phyloP scores from a whole-genome alignment of 2,888 invertebrate species.

The Ptilodon capucinus region DNA sequence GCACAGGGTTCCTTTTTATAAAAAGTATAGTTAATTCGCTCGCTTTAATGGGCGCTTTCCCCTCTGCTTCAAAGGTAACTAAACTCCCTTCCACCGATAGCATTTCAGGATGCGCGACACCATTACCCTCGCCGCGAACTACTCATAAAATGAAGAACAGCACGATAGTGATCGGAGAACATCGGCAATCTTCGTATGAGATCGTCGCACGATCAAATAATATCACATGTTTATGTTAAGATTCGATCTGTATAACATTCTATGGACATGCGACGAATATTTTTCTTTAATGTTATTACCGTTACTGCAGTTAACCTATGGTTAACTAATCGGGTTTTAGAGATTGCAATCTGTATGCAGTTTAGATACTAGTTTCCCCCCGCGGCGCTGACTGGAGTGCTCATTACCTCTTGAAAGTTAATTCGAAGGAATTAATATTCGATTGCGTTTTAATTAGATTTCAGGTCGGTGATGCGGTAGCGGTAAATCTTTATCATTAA shows the following conservation, averaged over 20 bases:
- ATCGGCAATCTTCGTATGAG: slow-evolving; percentile 52
- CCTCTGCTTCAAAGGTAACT: neutral
- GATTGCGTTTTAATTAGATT: neutral
- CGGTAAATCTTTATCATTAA: too few relatives aligned
- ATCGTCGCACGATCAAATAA: slow-evolving; percentile 61
- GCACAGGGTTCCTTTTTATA: too few relatives aligned
- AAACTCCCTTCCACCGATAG: slow-evolving; percentile 3
- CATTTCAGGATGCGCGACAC: slow-evolving; percentile 16
- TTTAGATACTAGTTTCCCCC: slow-evolving; percentile 22
- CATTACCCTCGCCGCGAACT: slow-evolving; percentile 44
- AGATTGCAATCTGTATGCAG: slow-evolving; percentile 27
- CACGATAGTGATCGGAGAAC: slow-evolving; percentile 52
- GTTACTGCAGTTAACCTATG: slow-evolving; percentile 33
- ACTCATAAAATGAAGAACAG: slow-evolving; percentile 58
- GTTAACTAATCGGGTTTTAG: slow-evolving; percentile 30
- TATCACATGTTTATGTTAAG: slow-evolving; percentile 62
- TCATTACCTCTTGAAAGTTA: neutral
- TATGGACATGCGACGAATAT: slow-evolving; percentile 38
- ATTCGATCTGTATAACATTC: slow-evolving; percentile 54
- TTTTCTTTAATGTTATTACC: slow-evolving; percentile 37
- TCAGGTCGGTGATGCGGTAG: too few relatives aligned
- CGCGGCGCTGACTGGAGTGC: neutral
- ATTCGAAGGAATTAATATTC: neutral
- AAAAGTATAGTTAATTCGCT: neutral
- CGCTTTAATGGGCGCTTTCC: neutral